A percentile compares a stretch with the other conserved stretches of the same genome.
Conservation (phyloP, 2,888 invertebrate genomes). For the Helleia helle region DNA sequence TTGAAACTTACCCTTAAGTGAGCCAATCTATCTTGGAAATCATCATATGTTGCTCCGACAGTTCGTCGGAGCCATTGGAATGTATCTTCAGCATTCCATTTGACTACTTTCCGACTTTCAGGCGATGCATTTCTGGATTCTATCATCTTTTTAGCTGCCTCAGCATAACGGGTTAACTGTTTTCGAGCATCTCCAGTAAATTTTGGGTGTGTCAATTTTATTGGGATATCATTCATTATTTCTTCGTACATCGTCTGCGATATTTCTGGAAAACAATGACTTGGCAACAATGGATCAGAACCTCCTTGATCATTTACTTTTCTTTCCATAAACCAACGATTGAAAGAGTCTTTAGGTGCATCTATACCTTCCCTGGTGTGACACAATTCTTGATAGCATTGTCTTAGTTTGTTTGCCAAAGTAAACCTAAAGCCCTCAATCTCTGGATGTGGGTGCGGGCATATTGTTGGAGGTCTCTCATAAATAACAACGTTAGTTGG, state of each 20-base stretch:
- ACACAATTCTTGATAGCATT: constrained; percentile 95
- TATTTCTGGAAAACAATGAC: constrained; percentile 92
- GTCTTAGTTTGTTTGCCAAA: constrained; percentile 87
- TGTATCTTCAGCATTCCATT: constrained; percentile 98
- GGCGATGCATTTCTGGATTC: constrained; percentile 94
- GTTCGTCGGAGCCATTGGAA: constrained; percentile 96
- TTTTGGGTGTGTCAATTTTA: constrained; percentile 95
- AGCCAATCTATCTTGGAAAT: constrained; percentile 90
- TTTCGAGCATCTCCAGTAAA: constrained; percentile 96
- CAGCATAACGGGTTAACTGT: constrained; percentile 93
- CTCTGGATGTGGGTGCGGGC: constrained; percentile 95
- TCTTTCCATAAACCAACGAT: constrained; percentile 96
- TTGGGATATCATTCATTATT: constrained; percentile 98
- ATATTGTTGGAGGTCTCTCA: constrained; percentile 87
- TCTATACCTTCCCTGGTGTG: constrained; percentile 94
- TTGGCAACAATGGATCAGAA: constrained; percentile 92
- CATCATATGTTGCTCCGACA: constrained; percentile 94
- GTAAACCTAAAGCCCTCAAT: constrained; percentile 90
- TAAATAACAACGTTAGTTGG: constrained; percentile 92
- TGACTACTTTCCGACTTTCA: constrained; percentile 96
- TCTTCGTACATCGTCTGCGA: constrained; percentile 97
- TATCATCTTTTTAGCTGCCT: constrained; percentile 97
- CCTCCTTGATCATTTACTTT: constrained; percentile 92
- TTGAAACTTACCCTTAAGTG: constrained; percentile 85
- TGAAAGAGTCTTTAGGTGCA: constrained; percentile 96